Base-by-base conservation (phyloP, 2,888 invertebrate genomes). In the Phortica magna region DNA sequence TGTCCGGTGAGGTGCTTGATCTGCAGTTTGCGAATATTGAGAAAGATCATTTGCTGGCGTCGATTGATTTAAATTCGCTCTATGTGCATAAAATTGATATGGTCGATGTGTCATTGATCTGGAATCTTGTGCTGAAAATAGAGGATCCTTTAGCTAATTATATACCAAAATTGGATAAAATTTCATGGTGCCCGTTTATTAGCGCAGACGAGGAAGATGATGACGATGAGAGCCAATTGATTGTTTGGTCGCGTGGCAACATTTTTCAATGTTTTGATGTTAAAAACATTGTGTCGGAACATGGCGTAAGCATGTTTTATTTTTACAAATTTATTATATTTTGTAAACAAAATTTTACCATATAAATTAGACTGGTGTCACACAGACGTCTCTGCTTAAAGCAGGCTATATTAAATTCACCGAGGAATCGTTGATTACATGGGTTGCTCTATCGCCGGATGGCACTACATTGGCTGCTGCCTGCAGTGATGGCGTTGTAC, bases 391-490 rank as follows among this genome's bases (percentile, higher is more conserved):
- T 7, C 83, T 85, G 6, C 80, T 92, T n/a, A 89, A 88, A 22
- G 85, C 89, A 0, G 92, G 91, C 0, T 91, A 91, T 82, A 79
- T 92, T 2, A 90, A 87, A 77, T 90, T 89, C 68, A 82, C 83
- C 6, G 94, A 94, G 77, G 94, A 95, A 85, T 91, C 93, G 0
- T 92, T 94, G 86, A 95, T 98, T 72, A 94, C 96, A 17, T 97
- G 97, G 92, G 97, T 97, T 12, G 95, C 97, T 53, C 96, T 98
- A 91, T 97, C 98, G 65, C 98, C 98, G 0, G 99, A 98, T 93
- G 98, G 98, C 41, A 97, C 97, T 19, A 98, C 98, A 10, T 94
- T 99, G 76, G 98, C 98, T 65, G 97, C 98, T 57, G 98, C 97
- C 43, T 95, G 96, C 87, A 93, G 94, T 0, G 98, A 98, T 92